phyloP scores from a whole-genome alignment of 2,888 invertebrate genomes.

The Nesidiocoris tenuis region DNA sequence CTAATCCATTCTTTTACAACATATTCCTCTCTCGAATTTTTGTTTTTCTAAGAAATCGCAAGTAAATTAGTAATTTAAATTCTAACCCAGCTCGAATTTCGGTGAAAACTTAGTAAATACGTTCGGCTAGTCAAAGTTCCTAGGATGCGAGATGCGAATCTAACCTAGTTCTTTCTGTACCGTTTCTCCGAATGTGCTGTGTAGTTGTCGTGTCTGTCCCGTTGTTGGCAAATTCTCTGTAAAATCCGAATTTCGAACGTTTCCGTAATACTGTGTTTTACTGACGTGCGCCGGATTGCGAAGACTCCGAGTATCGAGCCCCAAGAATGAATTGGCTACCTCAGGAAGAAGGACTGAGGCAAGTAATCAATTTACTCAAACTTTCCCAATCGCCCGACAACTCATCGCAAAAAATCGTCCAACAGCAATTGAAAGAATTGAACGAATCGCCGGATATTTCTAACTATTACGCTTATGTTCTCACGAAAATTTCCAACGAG shows the following conservation, averaged over 20 bases:
- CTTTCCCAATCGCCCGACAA: slow-evolving; percentile 98
- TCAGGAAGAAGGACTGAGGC: slow-evolving; percentile 91
- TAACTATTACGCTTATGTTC: slow-evolving; percentile 96
- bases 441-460: slow-evolving; percentile 98
- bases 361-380: slow-evolving; percentile 94
- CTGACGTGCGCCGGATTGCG: slow-evolving; percentile 5
- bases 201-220: neutral
- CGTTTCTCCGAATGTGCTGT: neutral
- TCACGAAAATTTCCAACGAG: slow-evolving; percentile 89
- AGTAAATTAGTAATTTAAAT: too few species aligned
- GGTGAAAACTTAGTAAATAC: too few species aligned
- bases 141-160: too few species aligned
- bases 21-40: too few species aligned
- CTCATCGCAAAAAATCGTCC: slow-evolving; percentile 91
- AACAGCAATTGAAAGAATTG: slow-evolving; percentile 97
- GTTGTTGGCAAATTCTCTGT: neutral
- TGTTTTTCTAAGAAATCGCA: too few species aligned
- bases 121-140: too few species aligned
- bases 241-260: neutral
- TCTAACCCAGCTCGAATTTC: too few species aligned
- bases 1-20: too few species aligned
- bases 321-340: slow-evolving; percentile 73
- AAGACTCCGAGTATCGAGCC: neutral
- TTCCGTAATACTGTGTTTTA: neutral
- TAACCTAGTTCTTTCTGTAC: too few species aligned